Percentiles rank a stretch among this genome's conserved stretches.
phyloP scores from a whole-genome alignment of 2,113 vertebrate genomes.

The Ivindomyrus marchei region DNA sequence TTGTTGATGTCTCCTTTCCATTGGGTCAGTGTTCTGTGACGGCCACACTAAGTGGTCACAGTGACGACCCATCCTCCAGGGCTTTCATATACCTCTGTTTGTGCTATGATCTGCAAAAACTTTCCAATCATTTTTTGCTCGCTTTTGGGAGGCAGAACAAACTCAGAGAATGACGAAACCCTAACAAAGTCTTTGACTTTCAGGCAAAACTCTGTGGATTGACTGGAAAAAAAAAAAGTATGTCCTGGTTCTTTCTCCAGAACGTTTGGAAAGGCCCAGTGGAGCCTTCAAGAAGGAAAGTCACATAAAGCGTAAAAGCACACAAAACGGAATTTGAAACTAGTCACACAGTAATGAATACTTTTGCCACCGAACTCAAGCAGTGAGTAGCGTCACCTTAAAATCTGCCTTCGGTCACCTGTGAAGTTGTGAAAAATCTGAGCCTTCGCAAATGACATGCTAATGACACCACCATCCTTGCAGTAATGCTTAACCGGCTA shows the following conservation, averaged over 20 bases:
- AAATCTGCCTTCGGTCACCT: neutral
- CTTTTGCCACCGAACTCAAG: neutral
- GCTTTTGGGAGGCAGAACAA: neutral
- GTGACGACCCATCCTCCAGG: neutral
- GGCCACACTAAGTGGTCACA: neutral
- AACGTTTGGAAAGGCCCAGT: neutral
- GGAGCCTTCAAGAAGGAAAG: neutral
- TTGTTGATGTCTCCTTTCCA: conserved; percentile 3
- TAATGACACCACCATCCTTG: neutral
- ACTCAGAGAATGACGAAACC: neutral
- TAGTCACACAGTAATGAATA: neutral
- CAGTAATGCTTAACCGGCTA: neutral
- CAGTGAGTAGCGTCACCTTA: neutral
- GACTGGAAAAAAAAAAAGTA: neutral
- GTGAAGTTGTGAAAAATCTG: neutral
- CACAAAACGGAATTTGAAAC: neutral
- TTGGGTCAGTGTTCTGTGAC: neutral
- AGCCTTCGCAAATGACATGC: neutral
- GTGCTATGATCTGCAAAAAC: neutral
- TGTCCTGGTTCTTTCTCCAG: neutral
- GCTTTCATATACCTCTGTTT: neutral
- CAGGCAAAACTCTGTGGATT: conserved; percentile 6
- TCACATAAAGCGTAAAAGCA: neutral
- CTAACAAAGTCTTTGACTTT: neutral
- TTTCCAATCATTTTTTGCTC: neutral